Evolutionary conservation across 1,140 invertebrate genomes (phyloP).

Genomic region (Megalonaias nervosa): DNA sequence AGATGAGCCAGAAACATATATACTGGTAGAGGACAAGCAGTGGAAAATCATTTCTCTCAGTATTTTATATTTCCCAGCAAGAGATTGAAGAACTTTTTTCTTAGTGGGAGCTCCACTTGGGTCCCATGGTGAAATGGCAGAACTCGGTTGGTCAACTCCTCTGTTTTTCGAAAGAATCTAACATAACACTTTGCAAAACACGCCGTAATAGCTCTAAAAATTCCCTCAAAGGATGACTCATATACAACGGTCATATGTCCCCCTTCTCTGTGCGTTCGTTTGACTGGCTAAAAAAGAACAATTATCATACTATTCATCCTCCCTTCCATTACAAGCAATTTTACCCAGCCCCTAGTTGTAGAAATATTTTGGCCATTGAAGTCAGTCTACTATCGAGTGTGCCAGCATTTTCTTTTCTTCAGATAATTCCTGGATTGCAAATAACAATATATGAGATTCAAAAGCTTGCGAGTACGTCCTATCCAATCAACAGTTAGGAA

Average conservation of each 20-base stretch:
- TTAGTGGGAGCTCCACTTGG: slow-evolving; percentile 4
- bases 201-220: slow-evolving; percentile 7
- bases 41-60: slow-evolving; percentile 14
- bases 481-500: slow-evolving; percentile 28
- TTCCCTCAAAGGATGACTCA: slow-evolving; percentile 62
- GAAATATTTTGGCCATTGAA: slow-evolving; percentile 46
- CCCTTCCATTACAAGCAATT: slow-evolving; percentile 44
- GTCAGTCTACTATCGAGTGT: slow-evolving; percentile 18
- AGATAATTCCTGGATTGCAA: slow-evolving; percentile 2
- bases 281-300: slow-evolving; percentile 22
- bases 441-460: slow-evolving; percentile 22
- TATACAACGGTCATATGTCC: slow-evolving; percentile 69
- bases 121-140: slow-evolving; percentile 9
- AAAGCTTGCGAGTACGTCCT: slow-evolving; percentile 13
- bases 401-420: slow-evolving; percentile 8
- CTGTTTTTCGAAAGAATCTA: slow-evolving; percentile 17
- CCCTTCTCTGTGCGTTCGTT: slow-evolving; percentile 20
- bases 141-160: slow-evolving; percentile 14
- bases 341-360: slow-evolving; percentile 40
- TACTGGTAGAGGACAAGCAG: slow-evolving; percentile 16
- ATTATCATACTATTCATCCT: slow-evolving; percentile 43
- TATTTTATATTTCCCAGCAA: slow-evolving; percentile 30
- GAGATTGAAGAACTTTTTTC: not conserved
- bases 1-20: slow-evolving; percentile 24
- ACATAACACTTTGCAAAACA: slow-evolving; percentile 21